phyloP scores from a whole-genome alignment of 2,888 invertebrate species.

The Boloria selene region DNA sequence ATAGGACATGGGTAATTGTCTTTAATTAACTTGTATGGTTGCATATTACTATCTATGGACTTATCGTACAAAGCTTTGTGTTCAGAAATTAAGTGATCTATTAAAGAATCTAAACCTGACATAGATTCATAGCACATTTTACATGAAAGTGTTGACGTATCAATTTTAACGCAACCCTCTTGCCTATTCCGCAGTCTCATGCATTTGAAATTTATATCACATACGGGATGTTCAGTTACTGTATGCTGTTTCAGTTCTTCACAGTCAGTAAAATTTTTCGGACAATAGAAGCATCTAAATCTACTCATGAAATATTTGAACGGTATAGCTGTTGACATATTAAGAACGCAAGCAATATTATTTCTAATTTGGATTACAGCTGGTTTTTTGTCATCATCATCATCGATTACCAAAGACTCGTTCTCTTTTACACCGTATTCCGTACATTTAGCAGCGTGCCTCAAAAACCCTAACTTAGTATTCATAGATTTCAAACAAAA shows the following conservation, averaged over 20 bases:
- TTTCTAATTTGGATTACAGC: slow-evolving; percentile 55
- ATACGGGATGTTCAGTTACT: slow-evolving; percentile 57
- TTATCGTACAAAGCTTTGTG: slow-evolving; percentile 55
- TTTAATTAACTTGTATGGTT: slow-evolving; percentile 56
- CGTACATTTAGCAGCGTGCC: slow-evolving; percentile 59
- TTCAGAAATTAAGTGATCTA: slow-evolving; percentile 54
- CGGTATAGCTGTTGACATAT: slow-evolving; percentile 67
- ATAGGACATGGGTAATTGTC: slow-evolving; percentile 61
- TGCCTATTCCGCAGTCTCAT: slow-evolving; percentile 59
- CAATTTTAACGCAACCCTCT: slow-evolving; percentile 64
- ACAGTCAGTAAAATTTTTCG: slow-evolving; percentile 59
- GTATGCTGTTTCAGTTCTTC: slow-evolving; percentile 63
- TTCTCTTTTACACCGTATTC: slow-evolving; percentile 37
- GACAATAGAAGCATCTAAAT: slow-evolving; percentile 70
- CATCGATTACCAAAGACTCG: slow-evolving; percentile 37
- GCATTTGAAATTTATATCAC: slow-evolving; percentile 58
- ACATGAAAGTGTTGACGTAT: slow-evolving; percentile 58
- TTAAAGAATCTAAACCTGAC: slow-evolving; percentile 49
- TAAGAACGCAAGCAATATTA: slow-evolving; percentile 61
- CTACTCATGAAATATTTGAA: slow-evolving; percentile 65
- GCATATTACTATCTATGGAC: slow-evolving; percentile 52
- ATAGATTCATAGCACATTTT: slow-evolving; percentile 55
- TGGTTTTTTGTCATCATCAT: slow-evolving; percentile 49
- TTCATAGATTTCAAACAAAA: slow-evolving; percentile 58
- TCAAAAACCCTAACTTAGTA: slow-evolving; percentile 60